Conservation (phyloP, 1,140 invertebrate species). For the Euwallacea similis region DNA sequence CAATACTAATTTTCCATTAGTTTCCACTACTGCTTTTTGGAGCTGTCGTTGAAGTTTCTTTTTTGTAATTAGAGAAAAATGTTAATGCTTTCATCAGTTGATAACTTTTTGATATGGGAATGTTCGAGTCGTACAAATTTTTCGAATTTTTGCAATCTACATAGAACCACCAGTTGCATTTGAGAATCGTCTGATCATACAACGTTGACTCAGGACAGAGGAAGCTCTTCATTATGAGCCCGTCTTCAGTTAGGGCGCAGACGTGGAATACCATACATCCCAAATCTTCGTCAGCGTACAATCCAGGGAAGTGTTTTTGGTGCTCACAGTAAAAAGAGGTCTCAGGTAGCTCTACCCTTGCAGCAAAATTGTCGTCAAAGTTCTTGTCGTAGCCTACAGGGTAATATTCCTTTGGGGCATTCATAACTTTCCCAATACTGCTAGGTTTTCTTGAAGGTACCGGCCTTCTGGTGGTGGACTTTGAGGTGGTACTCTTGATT, state of each 20-base stretch:
- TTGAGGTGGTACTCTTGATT: slow-evolving; percentile 43
- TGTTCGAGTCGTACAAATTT: slow-evolving; percentile 82
- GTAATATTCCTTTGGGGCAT: slow-evolving; percentile 84
- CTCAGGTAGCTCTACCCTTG: slow-evolving; percentile 80
- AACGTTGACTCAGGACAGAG: slow-evolving; percentile 85
- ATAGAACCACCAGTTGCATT: slow-evolving; percentile 92
- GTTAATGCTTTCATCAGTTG: slow-evolving; percentile 87
- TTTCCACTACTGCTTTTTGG: too few relatives aligned
- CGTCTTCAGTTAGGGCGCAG: slow-evolving; percentile 84
- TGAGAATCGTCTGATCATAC: slow-evolving; percentile 85
- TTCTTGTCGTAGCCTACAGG: slow-evolving; percentile 84
- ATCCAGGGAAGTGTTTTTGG: slow-evolving; percentile 85
- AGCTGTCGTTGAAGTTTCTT: slow-evolving; percentile 56
- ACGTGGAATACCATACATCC: slow-evolving; percentile 94
- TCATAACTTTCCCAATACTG: slow-evolving; percentile 75
- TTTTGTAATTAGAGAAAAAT: slow-evolving; percentile 82
- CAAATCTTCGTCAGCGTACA: slow-evolving; percentile 87
- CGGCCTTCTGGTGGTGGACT: slow-evolving; percentile 42
- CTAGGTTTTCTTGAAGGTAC: slow-evolving; percentile 47
- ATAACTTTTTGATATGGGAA: slow-evolving; percentile 87
- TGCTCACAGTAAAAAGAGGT: slow-evolving; percentile 86
- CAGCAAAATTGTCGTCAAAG: slow-evolving; percentile 83
- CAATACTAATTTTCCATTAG: too few relatives aligned
- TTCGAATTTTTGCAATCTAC: slow-evolving; percentile 82
- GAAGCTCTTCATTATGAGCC: slow-evolving; percentile 86